phyloP scores from a whole-genome alignment of 2,888 invertebrate genomes.

The Tricholauxania praeusta region DNA sequence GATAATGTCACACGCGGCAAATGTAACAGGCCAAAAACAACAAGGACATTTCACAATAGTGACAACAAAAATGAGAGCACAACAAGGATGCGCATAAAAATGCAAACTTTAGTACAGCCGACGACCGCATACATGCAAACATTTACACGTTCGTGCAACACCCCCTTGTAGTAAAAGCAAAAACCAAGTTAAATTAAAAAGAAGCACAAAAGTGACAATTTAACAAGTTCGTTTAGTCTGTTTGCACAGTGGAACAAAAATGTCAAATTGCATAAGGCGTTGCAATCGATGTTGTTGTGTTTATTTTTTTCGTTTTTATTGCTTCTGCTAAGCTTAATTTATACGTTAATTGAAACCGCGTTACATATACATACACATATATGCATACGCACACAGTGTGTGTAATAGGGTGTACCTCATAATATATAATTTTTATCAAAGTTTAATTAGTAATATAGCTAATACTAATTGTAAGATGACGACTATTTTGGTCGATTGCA shows the following conservation, averaged over 20 bases:
- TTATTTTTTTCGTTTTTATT: conserved; percentile 35
- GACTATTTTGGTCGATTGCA: no score
- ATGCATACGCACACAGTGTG: neutral
- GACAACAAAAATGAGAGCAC: conserved; percentile 17
- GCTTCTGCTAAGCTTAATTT: conserved; percentile 55
- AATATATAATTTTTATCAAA: no score
- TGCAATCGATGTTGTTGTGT: no score
- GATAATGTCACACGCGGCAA: conserved; percentile 11
- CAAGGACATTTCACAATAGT: conserved; percentile 32
- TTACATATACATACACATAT: neutral
- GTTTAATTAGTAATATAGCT: neutral
- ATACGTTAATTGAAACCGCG: conserved; percentile 54
- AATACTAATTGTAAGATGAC: no score
- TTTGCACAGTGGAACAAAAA: neutral
- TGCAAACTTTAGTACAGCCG: conserved; percentile 20
- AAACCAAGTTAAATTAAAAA: conserved; percentile 26
- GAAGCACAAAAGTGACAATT: neutral
- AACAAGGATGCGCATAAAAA: conserved; percentile 7
- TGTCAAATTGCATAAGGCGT: no score
- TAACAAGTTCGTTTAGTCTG: no score
- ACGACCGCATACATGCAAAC: neutral
- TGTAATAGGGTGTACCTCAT: no score
- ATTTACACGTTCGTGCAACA: neutral
- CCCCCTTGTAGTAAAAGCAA: conserved; percentile 34
- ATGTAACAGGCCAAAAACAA: neutral